A percentile compares a stretch with the other conserved stretches of the same genome.
Evolutionary conservation across 2,888 invertebrate genomes (phyloP).

Genomic region (Pseudococcus viburni): DNA sequence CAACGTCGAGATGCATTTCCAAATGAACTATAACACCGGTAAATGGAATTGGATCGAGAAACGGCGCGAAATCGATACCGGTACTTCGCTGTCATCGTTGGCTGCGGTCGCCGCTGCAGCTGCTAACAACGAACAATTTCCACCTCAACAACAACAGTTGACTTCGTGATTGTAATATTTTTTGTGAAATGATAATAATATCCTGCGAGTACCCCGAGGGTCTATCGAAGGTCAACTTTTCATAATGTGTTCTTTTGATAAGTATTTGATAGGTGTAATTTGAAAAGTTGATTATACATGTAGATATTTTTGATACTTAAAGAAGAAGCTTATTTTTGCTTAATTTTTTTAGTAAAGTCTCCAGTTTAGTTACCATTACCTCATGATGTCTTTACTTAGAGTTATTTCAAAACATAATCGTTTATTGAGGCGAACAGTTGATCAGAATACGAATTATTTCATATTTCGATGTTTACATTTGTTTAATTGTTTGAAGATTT

Average conservation of each 20-base stretch:
- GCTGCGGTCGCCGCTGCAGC: constrained; percentile 67
- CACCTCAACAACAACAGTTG: constrained; percentile 59
- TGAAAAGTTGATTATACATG: background rate
- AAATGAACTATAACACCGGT: constrained; percentile 98
- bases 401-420: background rate
- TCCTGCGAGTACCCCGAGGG: too few relatives aligned
- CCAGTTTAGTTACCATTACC: constrained; percentile 1
- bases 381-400: background rate
- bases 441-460: background rate
- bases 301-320: constrained; percentile 1
- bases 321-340: background rate
- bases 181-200: too few relatives aligned
- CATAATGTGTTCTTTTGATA: background rate
- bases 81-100: constrained; percentile 66
- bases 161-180: constrained; percentile 40
- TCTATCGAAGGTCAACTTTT: background rate
- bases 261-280: background rate
- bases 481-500: background rate
- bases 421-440: background rate
- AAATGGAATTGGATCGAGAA: constrained; percentile 97
- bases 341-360: background rate
- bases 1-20: constrained; percentile 94
- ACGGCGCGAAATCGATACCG: constrained; percentile 68
- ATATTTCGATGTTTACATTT: background rate
- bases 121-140: constrained; percentile 58